Evolutionary conservation across 2,797 vertebrate species (phyloP).

Genomic region (Pangasius djambal): DNA sequence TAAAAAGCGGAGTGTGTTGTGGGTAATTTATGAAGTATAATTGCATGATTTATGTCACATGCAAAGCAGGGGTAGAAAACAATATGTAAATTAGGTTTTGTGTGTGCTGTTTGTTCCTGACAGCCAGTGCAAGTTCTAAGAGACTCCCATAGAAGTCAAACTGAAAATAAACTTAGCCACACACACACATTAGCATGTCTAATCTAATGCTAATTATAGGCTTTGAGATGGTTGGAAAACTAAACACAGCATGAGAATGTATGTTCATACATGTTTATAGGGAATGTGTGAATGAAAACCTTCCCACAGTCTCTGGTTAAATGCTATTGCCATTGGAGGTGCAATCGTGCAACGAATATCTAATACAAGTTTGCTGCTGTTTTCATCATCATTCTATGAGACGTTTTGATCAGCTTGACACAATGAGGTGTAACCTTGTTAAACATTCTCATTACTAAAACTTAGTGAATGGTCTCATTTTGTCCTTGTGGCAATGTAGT

Average conservation of each 20-base stretch:
- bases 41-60: background rate
- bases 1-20: background rate
- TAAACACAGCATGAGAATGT: background rate
- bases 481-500: background rate
- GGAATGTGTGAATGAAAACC: background rate
- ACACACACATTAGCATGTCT: background rate
- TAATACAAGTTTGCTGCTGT: background rate
- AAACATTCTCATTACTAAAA: background rate
- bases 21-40: background rate
- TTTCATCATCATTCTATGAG: background rate
- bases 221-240: background rate
- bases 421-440: background rate
- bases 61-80: background rate
- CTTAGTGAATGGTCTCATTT: background rate
- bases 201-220: background rate
- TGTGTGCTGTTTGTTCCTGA: background rate
- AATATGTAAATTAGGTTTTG: background rate
- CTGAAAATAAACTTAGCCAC: background rate
- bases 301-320: background rate
- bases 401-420: background rate
- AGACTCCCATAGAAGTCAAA: background rate
- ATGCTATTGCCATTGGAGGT: background rate
- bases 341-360: background rate
- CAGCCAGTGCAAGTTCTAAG: background rate
- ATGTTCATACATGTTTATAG: background rate